Base-by-base conservation (phyloP, 92 coral and sea anemone genomes). In the Phenganax marumi region DNA sequence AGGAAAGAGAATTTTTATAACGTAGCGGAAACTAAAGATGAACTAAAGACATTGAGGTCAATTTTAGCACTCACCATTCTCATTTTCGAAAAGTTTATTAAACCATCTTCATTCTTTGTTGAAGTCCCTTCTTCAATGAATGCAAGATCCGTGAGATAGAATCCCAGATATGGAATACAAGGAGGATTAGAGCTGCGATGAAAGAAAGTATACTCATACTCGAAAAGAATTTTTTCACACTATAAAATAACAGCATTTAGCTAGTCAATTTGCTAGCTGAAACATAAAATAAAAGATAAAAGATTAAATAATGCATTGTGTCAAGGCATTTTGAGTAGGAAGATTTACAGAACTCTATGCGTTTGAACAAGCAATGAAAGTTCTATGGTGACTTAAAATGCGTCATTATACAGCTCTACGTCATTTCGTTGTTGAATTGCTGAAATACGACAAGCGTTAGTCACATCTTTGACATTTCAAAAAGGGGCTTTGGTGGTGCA, bases 111-210 rank as follows among this genome's bases (percentile, higher is more conserved):
- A 50, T 87, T 92, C 77, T 82, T 84, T 87, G 91, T 90, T 17
- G 96, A 90, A 26, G 98, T 95, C 10, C 98, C 98, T 82, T 95
- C 98, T 58, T 95, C 98, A 58, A 95, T 95, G 57, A 95, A 95
- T 9, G 97, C 97, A 69, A 95, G 80, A 83, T 95, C 98, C 11
- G 98, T 95, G 39, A 95, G 86, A 70, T 92, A 92, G 83, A 92
- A 95, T 16, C 98, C 98, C 75, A 95, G 93, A 50, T 95, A 95
- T 8, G 98, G 98, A 26, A 95, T 92, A 70, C 98, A 95, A 0
- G 98, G 98, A 0, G 96, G 97, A 52, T 95, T 97, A 53, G 98
- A 93, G 74, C 98, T 95, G 84, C n/a, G 68, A 65, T 52, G 24
- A 17, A 62, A 62, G 33, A 17, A 80, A 12, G 33, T 1, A 54